Base-by-base conservation (phyloP, 2,888 invertebrate genomes). In the Megamerina dolium region DNA sequence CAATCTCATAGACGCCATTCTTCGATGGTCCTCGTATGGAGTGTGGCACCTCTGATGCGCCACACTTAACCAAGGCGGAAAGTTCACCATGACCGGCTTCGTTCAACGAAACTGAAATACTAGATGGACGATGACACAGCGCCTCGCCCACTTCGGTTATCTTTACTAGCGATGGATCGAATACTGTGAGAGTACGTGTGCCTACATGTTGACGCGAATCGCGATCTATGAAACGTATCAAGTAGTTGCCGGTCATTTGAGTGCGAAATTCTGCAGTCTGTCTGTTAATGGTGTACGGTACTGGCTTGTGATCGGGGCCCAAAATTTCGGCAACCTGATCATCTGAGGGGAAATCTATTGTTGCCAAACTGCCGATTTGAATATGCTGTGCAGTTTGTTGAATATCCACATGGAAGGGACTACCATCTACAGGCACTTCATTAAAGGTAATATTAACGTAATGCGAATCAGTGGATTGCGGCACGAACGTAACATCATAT, bases 371-470 rank as follows among this genome's bases (percentile, higher is more conserved):
- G 19, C 72, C 72, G 16, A 84, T 81, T 61, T 88, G 87, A 37
- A 87, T 76, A 63, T 80, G 82, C 48, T 85, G 83, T 8, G 83
- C 80, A 1, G 81, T 80, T 61, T 85, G 86, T 55, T 75, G 79
- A 45, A 82, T 81, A 39, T 82, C 79, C 41, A 92, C 91, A 54
- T 87, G 84, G 74, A 92, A 92, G 9, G 93, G 93, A 68, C 88
- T 91, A 18, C 91, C 91, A 43, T 87, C 85, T 3, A 92, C 91
- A 20, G 88, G 79, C 61, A 90, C 89, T 59, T 93, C 93, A 63
- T 94, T 94, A 72, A 94, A 94, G 1, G 91, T 91, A 51, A 94
- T 92, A 48, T 91, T 92, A 12, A 94, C 91, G 57, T 85, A 90
- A 68, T 94, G 93, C 6, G 90, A 81, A 56, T 87, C 87, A 21